Base-by-base conservation (phyloP, 2,888 invertebrate genomes). In the Lasius fuliginosus region DNA sequence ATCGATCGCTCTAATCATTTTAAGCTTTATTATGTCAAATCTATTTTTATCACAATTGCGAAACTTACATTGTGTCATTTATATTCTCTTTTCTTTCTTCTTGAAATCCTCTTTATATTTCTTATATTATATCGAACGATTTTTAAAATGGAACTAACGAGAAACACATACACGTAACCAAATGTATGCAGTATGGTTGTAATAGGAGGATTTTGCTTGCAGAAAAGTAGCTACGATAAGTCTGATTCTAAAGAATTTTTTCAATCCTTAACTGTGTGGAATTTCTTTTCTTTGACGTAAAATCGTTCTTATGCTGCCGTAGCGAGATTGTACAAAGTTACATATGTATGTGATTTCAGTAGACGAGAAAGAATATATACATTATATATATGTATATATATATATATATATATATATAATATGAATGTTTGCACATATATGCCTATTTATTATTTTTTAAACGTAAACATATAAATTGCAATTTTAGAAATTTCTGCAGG, bases 171-270 rank as follows among this genome's bases (percentile, higher is more conserved):
- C 67, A 69, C 42, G 75, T 36, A 56, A 58, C 58, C 73, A 75
- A 58, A 56, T 81, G 86, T 84, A 84, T 15, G 53, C 83, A 85
- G 74, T 79, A 84, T 83, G 74, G 90, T 82, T 81, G 89, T 83
- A 77, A 33, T 27, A 40, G 67, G 67, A 60, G 82, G 81, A 81
- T 84, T 88, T 83, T 85, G 87, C 87, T 87, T 81, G 86, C 58
- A 79, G 84, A 62, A 82, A 68, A 60, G 82, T 68, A 69, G 86
- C 79, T 81, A 81, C 36, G 84, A 88, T 82, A 86, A 91, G 83
- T 79, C 58, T 46, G 83, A 27, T 68, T 84, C 74, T 82, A 81
- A 85, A 84, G 90, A 84, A 88, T 88, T 89, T 84, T 77, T 69
- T 85, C 40, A 77, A 53, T 40, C 49, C n/a, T 74, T 62, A 83